Percentiles rank a stretch among this genome's conserved stretches.
Evolutionary conservation across 2,113 vertebrate species (phyloP).

Genomic region (Crotophaga sulcirostris): DNA sequence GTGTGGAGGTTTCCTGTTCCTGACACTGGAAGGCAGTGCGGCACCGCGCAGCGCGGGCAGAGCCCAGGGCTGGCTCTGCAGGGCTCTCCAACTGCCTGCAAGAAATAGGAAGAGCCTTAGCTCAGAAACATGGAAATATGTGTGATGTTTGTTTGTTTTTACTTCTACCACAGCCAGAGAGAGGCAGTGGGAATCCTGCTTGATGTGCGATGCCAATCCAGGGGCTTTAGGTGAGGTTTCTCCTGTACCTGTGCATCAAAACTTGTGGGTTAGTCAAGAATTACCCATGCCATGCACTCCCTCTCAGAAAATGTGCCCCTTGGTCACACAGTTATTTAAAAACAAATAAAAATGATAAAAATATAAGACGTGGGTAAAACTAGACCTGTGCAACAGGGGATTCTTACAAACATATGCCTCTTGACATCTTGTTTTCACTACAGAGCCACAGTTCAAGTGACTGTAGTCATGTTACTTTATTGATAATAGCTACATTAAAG

Average conservation of each 20-base stretch:
- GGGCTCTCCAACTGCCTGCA: rapidly evolving
- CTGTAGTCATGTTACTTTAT: background rate
- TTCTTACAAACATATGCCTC: background rate
- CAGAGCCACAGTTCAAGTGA: background rate
- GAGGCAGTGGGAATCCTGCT: background rate
- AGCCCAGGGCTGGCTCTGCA: rapidly evolving
- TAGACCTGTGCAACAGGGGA: background rate
- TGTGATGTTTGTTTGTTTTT: background rate
- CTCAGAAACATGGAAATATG: rapidly evolving
- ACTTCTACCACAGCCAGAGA: background rate
- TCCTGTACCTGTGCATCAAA: background rate
- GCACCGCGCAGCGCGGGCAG: background rate
- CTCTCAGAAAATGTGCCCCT: background rate
- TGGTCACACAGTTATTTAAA: background rate
- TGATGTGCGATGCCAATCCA: background rate
- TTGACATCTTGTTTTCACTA: background rate
- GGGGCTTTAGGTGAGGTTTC: background rate
- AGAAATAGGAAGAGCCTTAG: background rate
- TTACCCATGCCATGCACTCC: too few species aligned
- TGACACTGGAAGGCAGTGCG: constrained; percentile 54
- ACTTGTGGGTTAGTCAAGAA: background rate
- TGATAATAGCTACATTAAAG: background rate
- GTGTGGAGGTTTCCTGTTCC: rapidly evolving
- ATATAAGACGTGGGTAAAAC: background rate
- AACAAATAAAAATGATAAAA: background rate